Evolutionary conservation across 2,113 vertebrate genomes (phyloP).

Genomic region (Antennarius striatus): DNA sequence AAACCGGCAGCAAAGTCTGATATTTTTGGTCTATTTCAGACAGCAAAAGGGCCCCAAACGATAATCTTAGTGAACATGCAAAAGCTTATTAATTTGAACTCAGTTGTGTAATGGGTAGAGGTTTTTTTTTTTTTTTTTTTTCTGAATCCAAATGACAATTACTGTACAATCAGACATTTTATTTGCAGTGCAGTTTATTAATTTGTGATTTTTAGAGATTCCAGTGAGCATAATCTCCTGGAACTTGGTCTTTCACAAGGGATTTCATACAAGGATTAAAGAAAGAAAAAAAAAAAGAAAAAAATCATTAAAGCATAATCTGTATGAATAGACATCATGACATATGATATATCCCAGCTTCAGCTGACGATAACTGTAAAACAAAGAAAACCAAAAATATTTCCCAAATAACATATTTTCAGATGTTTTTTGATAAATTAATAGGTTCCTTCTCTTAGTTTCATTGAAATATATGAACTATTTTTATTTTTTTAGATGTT

Average conservation of each 20-base stretch:
- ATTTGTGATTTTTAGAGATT: constrained; percentile 61
- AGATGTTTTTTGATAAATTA: constrained; percentile 73
- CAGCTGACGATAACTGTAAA: constrained; percentile 58
- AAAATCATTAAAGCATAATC: constrained; percentile 56
- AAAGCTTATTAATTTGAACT: constrained; percentile 60
- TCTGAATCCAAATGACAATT: constrained; percentile 55
- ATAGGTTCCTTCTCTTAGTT: constrained; percentile 76
- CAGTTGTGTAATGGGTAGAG: constrained; percentile 53
- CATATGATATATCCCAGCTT: constrained; percentile 73
- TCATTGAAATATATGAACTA: constrained; percentile 80
- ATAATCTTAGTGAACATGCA: constrained; percentile 65
- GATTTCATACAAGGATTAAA: constrained; percentile 56
- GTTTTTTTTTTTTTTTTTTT: constrained; percentile 21
- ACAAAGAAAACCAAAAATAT: constrained; percentile 30
- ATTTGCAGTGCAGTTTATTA: constrained; percentile 64
- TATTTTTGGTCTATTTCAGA: constrained; percentile 32
- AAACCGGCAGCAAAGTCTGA: constrained; percentile 45
- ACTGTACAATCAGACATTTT: constrained; percentile 49
- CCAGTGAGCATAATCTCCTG: constrained; percentile 61
- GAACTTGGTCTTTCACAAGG: constrained; percentile 40
- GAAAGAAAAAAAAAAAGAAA: constrained; percentile 19
- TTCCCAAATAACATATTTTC: constrained; percentile 50
- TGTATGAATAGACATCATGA: constrained; percentile 65
- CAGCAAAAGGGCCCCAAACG: constrained; percentile 63
- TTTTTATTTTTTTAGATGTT: constrained; percentile 60